These are phyloP conservation scores for Pectinophora gossypiella DNA, from an alignment of 1,140 invertebrate genomes.

Conservation along the genomic window DNA sequence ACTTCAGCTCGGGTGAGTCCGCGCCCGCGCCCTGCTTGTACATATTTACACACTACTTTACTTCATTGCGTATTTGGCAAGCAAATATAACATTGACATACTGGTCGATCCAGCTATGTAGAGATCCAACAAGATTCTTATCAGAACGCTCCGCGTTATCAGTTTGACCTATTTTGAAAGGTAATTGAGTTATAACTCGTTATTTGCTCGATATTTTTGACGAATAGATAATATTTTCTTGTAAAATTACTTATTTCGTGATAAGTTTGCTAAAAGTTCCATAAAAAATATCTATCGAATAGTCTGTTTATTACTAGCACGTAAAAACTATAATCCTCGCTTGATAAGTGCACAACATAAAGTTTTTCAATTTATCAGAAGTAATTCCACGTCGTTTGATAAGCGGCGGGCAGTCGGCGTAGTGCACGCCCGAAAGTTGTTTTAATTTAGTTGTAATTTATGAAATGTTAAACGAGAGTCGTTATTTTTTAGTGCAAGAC, in stretches of 20 bases:
- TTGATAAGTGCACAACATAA: constrained; percentile 7
- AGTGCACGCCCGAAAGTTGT: too few relatives aligned
- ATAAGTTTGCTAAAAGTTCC: not conserved
- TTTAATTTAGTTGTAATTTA: constrained; percentile 37
- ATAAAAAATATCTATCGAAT: constrained; percentile 8
- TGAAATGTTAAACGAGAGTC: constrained; percentile 70
- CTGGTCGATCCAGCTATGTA: constrained; percentile 43
- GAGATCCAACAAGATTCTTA: constrained; percentile 64
- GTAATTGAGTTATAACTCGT: constrained; percentile 4
- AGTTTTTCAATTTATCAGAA: constrained; percentile 18
- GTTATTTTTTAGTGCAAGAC: constrained; percentile 76
- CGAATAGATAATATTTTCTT: too few relatives aligned
- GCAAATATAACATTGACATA: constrained; percentile 67
- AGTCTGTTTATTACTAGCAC: constrained; percentile 16
- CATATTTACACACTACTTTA: constrained; percentile 34
- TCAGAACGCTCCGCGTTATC: constrained; percentile 61
- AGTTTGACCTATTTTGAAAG: constrained; percentile 57
- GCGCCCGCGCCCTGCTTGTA: constrained; percentile 17
- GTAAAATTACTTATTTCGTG: constrained; percentile 17
- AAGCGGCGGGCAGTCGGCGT: constrained; percentile 25
- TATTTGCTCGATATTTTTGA: not conserved
- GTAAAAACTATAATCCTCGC: constrained; percentile 6
- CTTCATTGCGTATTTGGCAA: constrained; percentile 65
- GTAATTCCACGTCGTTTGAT: constrained; percentile 26
- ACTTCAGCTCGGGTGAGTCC: constrained; percentile 89